These are phyloP conservation scores for Chelonoidis abingdonii DNA, from an alignment of 2,113 vertebrate species.

Conservation along the genomic window DNA sequence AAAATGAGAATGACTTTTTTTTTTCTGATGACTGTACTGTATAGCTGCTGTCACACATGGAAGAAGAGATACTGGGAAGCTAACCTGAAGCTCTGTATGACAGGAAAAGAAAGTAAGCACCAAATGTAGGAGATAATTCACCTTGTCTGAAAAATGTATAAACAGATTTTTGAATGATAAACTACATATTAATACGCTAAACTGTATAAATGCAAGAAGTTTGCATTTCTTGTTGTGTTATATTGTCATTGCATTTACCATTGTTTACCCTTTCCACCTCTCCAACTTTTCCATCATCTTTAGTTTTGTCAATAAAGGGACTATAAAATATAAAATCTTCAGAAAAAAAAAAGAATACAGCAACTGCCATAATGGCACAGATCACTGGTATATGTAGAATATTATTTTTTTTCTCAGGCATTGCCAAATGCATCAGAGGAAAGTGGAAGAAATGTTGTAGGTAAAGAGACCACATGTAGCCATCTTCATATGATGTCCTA, in stretches of 20 bases:
- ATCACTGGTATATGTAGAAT: background rate
- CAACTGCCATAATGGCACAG: background rate
- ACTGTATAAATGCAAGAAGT: background rate
- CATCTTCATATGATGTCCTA: background rate
- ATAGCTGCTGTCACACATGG: background rate
- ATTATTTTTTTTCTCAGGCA: too few relatives aligned
- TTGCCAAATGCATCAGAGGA: background rate
- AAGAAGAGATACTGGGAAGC: background rate
- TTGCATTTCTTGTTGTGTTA: background rate
- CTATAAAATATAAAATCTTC: background rate
- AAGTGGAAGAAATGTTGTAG: background rate
- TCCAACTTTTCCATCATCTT: background rate
- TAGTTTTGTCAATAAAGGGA: background rate
- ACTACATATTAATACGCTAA: background rate
- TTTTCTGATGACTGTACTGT: background rate
- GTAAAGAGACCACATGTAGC: background rate
- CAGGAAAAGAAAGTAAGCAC: background rate
- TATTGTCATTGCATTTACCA: background rate
- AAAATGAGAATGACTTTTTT: background rate
- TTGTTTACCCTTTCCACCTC: background rate
- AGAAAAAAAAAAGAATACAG: background rate
- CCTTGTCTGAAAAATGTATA: background rate
- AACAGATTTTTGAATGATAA: background rate
- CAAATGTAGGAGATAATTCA: background rate
- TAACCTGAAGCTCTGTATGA: background rate